Base-by-base conservation (phyloP, 2,113 vertebrate genomes). In the Stegostoma tigrinum region DNA sequence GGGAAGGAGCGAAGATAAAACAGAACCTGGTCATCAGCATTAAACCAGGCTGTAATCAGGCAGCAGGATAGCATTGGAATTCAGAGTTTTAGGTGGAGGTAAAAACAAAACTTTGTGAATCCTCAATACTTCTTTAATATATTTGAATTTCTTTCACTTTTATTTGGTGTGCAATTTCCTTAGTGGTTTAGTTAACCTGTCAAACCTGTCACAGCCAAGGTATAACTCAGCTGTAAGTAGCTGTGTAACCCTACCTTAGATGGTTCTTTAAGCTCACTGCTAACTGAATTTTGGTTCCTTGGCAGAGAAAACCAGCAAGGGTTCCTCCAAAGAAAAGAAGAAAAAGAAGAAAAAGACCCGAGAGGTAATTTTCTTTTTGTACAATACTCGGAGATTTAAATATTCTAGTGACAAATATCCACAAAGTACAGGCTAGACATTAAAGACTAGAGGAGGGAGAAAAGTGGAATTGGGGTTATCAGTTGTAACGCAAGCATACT, bases 271-370 rank as follows among this genome's bases (percentile, higher is more conserved):
- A 45, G 6, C 64, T 2, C 66, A 95, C 23, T 15, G 21, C 48
- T 42, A 8, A 55, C 38, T 72, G 24, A 95, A n/a, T 42, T 87
- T 72, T n/a, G 15, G 83, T 34, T 96, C 15, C 96, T 24, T 95
- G 72, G 89, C 97, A 98, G 99, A 98, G 96, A 98, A 99, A 96
- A 98, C 98, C 72, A 96, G 97, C 96, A 98, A 97, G 86, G 97
- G 97, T 10, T 95, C 98, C 95, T 97, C 97, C 48, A 99, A 98
- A 97, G 99, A 99, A 1, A 98, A 98, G 96, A 98, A 98, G 96
- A 99, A 99, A 67, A 99, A 99, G 97, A 99, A 99, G 97, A 99
- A 99, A 96, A 99, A 98, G 96, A 96, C 96, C 97, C 99, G 98
- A 97, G 99, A 99, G 98, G 99, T 99, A 97, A 7, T 4, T 6